phyloP scores from a whole-genome alignment of 2,888 invertebrate genomes.

The Geotrupes spiniger region DNA sequence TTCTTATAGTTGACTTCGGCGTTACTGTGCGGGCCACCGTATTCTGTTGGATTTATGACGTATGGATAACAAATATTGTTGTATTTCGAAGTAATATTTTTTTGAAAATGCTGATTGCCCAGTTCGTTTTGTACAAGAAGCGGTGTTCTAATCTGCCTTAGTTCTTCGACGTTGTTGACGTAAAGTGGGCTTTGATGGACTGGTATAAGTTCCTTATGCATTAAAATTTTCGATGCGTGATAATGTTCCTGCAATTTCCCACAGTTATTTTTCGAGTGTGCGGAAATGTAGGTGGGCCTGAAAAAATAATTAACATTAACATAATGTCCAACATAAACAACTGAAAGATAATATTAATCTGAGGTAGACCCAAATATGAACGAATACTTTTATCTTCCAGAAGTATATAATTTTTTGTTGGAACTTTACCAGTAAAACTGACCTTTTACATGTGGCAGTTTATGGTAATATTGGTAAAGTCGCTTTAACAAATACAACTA shows the following conservation, averaged over 20 bases:
- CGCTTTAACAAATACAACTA: too few species aligned
- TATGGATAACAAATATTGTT: too few species aligned
- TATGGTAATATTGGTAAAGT: too few species aligned
- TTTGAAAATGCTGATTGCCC: conserved; percentile 13
- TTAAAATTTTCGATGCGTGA: conserved; percentile 23
- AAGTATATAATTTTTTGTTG: too few species aligned
- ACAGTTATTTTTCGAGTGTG: conserved; percentile 24
- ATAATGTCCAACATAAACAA: not conserved
- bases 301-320: too few species aligned
- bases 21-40: too few species aligned
- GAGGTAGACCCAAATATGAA: too few species aligned
- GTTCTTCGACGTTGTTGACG: conserved; percentile 21
- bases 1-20: too few species aligned
- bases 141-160: conserved; percentile 26
- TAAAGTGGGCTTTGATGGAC: conserved; percentile 27
- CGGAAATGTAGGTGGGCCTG: conserved; percentile 24
- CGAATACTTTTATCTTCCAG: too few species aligned
- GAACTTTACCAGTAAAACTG: too few species aligned
- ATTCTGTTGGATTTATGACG: too few species aligned
- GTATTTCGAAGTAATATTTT: conserved; percentile 14
- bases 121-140: conserved; percentile 29
- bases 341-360: not conserved
- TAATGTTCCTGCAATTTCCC: conserved; percentile 24
- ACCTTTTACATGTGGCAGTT: too few species aligned
- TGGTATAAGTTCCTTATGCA: conserved; percentile 25